These are phyloP conservation scores for Lucilia cuprina DNA, from an alignment of 1,140 invertebrate genomes.

Conservation along the genomic window DNA sequence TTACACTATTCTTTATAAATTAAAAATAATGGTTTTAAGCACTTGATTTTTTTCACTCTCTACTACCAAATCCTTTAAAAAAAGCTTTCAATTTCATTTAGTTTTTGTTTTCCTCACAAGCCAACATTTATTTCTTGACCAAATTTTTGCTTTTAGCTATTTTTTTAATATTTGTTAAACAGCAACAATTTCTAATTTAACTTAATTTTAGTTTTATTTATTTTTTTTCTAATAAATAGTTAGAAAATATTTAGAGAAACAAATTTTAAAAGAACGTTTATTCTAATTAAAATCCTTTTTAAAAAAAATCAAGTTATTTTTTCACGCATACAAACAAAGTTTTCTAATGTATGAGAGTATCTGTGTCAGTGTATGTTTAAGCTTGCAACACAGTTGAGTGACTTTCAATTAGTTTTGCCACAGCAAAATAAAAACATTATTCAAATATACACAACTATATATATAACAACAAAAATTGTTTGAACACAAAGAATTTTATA, in stretches of 20 bases:
- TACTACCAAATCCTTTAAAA: background rate
- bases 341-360: background rate
- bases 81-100: constrained; percentile 30
- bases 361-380: background rate
- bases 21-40: background rate
- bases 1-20: background rate
- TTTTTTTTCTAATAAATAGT: background rate
- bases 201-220: background rate
- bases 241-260: background rate
- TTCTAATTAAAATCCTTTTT: constrained; percentile 35
- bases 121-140: constrained; percentile 10
- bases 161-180: background rate
- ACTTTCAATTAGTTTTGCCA: constrained; percentile 60
- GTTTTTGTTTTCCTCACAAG: constrained; percentile 4
- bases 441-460: background rate
- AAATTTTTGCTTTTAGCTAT: constrained; percentile 33
- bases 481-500: constrained; percentile 25
- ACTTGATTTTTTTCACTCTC: background rate
- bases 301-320: constrained; percentile 4
- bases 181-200: background rate
- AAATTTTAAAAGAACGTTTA: constrained; percentile 7
- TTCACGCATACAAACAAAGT: background rate
- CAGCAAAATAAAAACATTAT: constrained; percentile 39
- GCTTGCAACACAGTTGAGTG: constrained; percentile 50
- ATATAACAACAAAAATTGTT: constrained; percentile 12